Evolutionary conservation across 1,140 invertebrate genomes (phyloP).

Genomic region (Cydia fagiglandana): DNA sequence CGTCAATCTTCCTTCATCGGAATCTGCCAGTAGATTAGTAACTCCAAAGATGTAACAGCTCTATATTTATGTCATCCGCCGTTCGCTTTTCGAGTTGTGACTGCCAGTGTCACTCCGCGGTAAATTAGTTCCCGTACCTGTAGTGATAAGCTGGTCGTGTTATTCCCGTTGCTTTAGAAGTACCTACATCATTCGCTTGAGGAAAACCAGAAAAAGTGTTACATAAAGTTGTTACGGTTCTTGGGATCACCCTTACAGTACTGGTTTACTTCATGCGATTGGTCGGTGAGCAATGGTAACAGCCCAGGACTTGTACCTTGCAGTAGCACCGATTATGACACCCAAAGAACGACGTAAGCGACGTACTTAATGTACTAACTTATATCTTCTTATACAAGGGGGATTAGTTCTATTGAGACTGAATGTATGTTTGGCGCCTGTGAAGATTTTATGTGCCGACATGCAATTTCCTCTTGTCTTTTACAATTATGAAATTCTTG

Average conservation of each 20-base stretch:
- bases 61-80: constrained; percentile 11
- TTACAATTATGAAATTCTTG: too few species aligned
- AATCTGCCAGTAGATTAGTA: neutral
- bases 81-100: constrained; percentile 9
- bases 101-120: constrained; percentile 7
- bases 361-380: constrained; percentile 2
- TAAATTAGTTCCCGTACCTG: constrained; percentile 15
- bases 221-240: neutral
- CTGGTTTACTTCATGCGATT: neutral
- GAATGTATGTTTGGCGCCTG: neutral
- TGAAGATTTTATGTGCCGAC: constrained; percentile 1
- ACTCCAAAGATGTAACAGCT: neutral
- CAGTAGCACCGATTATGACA: neutral
- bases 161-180: neutral
- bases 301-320: neutral
- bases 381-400: neutral
- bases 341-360: neutral
- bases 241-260: neutral
- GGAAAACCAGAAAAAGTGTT: neutral
- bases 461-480: neutral
- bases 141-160: neutral
- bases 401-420: neutral
- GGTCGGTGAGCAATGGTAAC: neutral
- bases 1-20: neutral
- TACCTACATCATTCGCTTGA: neutral